Base-by-base conservation (phyloP, 2,888 invertebrate species). In the Drosophila pseudotakahashii region DNA sequence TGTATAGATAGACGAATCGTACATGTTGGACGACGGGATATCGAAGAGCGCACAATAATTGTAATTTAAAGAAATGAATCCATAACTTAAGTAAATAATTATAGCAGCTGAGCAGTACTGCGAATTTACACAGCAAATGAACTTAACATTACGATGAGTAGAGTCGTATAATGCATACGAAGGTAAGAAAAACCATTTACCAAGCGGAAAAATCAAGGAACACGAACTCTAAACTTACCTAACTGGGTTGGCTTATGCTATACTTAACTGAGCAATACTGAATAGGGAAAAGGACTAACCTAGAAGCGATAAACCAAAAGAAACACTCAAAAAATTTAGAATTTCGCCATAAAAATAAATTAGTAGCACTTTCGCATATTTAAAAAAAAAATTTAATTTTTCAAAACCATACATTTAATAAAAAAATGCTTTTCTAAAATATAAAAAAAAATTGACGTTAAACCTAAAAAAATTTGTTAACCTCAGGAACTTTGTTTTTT, bases 41-140 rank as follows among this genome's bases (percentile, higher is more conserved):
- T 70, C 63, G 73, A 82, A 79, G 72, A 80, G 80, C 81, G 81
- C 81, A 81, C 81, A 81, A 82, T 73, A 77, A 80, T 57, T 77
- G 78, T 78, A 78, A 75, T 81, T 77, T 63, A 70, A 53, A 47
- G 53, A 72, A 42, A 50, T 47, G 42, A 79, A 82, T 80, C 80
- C 82, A 80, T 81, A 80, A 73, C 59, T 64, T 82, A 81, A 80
- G 80, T 63, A 55, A 63, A 71, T 59, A 63, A 55, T 58, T 59
- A 70, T 67, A 70, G 62, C 52, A 69, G 75, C 73, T 73, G 62
- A 73, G 77, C 73, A 77, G 59, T 66, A 75, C 59, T 63, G 77
- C 76, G 72, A 73, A 69, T 79, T 74, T 77, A 79, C 60, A 63
- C 61, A 57, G 57, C 63, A 77, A 66, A 59, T 45, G 44, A 58